Base-by-base conservation (phyloP, 2,888 invertebrate species). In the Cyclophora albipunctata region DNA sequence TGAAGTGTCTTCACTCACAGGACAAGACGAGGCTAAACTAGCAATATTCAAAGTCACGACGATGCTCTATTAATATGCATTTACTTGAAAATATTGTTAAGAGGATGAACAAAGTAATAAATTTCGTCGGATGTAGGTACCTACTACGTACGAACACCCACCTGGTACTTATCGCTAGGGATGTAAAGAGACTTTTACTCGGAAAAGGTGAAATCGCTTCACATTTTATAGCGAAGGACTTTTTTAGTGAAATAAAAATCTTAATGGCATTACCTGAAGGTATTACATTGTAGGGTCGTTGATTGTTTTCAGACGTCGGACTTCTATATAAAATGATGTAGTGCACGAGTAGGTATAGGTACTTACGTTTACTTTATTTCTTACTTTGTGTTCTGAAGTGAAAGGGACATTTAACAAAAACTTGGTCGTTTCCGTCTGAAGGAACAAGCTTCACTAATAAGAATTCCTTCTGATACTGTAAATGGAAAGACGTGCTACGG, bases 401-500 rank as follows among this genome's bases (percentile, higher is more conserved):
- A 69, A 70, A 74, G 74, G 71, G 73, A 77, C 73, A 78, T 83
- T 83, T 79, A 78, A 76, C 71, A 68, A 67, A 69, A 79, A 78
- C 73, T 79, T 84, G 81, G 85, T 82, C 77, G 77, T 76, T 74
- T 75, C 73, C 73, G 73, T 75, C 81, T 75, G 79, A 78, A 73
- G 77, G 75, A 81, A 83, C 78, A 81, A 78, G 78, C 71, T 77
- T 77, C 62, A 69, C 78, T 84, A 84, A 85, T 85, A 84, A 82
- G 73, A 84, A 86, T 85, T 85, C 83, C 78, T 78, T 69, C 72
- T 73, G 71, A 81, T 78, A 78, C 75, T 82, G 83, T 81, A 83
- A 82, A 86, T 84, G 80, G 76, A 73, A 78, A 78, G 78, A 84
- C 86, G 86, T 84, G 86, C 80, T 78, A 72, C 65, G 67, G 71